Evolutionary conservation across 2,888 invertebrate species (phyloP).

Genomic region (Plutella xylostella): DNA sequence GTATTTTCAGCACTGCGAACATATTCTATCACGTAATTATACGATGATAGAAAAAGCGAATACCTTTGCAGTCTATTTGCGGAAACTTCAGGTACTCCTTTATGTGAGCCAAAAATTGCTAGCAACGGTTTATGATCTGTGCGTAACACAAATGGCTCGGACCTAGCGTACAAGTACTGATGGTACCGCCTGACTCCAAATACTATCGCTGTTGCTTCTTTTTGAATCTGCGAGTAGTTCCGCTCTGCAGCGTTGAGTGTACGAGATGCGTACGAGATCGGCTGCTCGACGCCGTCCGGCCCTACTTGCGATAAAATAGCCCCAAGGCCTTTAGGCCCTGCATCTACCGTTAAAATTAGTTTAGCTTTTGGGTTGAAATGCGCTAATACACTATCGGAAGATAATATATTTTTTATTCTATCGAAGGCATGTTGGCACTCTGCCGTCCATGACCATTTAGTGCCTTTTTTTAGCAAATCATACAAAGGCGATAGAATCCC

Average conservation of each 20-base stretch:
- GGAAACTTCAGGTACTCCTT: constrained; percentile 22
- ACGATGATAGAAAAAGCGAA: constrained; percentile 9
- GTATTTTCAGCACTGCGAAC: constrained; percentile 16
- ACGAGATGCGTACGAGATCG: constrained; percentile 17
- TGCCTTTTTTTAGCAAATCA: constrained; percentile 1
- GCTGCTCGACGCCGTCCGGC: background rate
- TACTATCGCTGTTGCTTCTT: constrained; percentile 23
- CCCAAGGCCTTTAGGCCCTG: background rate
- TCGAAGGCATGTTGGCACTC: background rate
- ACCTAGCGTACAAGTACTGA: constrained; percentile 22
- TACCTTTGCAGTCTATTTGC: constrained; percentile 16
- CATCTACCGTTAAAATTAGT: constrained; percentile 6
- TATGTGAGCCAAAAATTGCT: constrained; percentile 21
- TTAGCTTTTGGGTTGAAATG: constrained; percentile 1
- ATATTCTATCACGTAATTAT: constrained; percentile 24
- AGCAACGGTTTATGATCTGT: constrained; percentile 22
- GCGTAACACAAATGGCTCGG: constrained; percentile 17
- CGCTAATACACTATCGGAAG: constrained; percentile 2
- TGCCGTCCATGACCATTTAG: background rate
- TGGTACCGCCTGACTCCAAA: constrained; percentile 20
- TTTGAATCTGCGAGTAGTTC: constrained; percentile 22
- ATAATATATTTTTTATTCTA: background rate
- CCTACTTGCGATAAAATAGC: background rate
- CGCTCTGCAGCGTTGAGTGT: constrained; percentile 18
- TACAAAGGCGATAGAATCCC: background rate